These are phyloP conservation scores for Ectemnius cavifrons DNA, from an alignment of 2,888 invertebrate species.

Conservation along the genomic window DNA sequence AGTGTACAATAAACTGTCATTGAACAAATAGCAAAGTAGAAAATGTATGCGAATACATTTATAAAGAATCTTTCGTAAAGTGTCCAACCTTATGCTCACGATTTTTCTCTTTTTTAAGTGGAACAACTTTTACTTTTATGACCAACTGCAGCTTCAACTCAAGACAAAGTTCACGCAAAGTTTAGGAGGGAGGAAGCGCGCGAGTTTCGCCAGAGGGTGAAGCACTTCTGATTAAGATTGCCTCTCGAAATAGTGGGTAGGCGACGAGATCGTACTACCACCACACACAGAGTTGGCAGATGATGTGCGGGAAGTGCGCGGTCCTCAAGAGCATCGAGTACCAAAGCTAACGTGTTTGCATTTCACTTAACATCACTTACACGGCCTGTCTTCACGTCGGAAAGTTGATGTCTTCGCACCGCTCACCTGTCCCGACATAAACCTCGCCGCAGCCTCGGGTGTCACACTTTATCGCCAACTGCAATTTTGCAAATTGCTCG, in stretches of 20 bases:
- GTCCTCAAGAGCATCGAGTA: constrained; percentile 33
- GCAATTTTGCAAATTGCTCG: constrained; percentile 38
- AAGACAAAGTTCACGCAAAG: too few species aligned
- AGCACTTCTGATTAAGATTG: too few species aligned
- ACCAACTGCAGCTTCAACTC: too few species aligned
- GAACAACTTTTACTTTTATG: too few species aligned
- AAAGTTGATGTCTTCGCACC: constrained; percentile 33
- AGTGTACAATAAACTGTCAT: too few species aligned
- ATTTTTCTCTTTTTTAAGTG: too few species aligned
- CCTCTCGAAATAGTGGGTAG: constrained; percentile 8
- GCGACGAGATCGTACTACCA: constrained; percentile 29
- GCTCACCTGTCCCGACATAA: constrained; percentile 27
- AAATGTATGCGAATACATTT: too few species aligned
- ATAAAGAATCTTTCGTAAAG: too few species aligned
- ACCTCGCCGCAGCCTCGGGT: constrained; percentile 7
- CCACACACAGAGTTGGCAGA: not conserved
- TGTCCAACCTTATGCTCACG: too few species aligned
- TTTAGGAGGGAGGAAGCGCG: too few species aligned
- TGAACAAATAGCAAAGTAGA: too few species aligned
- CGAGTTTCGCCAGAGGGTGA: too few species aligned
- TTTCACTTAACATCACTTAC: constrained; percentile 55
- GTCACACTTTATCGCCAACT: constrained; percentile 22
- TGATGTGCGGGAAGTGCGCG: constrained; percentile 25
- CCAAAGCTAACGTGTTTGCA: constrained; percentile 40
- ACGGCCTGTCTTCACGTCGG: constrained; percentile 35